These are phyloP conservation scores for Lithodes maja DNA, from an alignment of 2,888 invertebrate species.

Conservation along the genomic window DNA sequence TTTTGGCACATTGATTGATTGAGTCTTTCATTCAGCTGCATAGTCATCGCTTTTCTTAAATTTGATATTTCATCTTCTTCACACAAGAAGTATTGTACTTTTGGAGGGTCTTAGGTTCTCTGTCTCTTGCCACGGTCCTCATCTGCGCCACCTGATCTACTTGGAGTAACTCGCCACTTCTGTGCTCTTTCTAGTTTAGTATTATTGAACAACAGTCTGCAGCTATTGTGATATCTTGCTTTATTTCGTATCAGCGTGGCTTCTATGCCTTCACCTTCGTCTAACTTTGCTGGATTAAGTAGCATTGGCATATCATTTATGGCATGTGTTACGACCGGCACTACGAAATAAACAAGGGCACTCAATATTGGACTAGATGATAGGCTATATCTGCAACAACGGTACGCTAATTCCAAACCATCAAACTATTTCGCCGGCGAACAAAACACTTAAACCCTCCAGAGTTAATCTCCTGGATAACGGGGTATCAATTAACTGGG, in stretches of 20 bases:
- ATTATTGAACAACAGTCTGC: background rate
- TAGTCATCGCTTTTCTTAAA: conserved; percentile 37
- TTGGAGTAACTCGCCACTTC: no score
- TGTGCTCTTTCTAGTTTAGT: background rate
- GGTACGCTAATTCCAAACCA: no score
- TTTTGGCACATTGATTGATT: conserved; percentile 26
- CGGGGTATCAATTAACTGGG: no score
- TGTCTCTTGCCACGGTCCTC: background rate
- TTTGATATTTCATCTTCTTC: background rate
- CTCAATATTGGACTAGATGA: no score
- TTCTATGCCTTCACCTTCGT: conserved; percentile 24
- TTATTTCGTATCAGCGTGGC: conserved; percentile 26
- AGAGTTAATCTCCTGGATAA: no score
- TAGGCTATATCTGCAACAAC: no score
- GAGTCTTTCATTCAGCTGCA: conserved; percentile 15
- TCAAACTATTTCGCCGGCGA: no score
- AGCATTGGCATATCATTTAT: background rate
- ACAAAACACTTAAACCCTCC: no score
- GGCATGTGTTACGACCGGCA: background rate
- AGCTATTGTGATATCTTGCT: conserved; percentile 24
- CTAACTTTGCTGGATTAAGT: conserved; percentile 30
- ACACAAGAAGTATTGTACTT: background rate
- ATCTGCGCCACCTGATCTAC: background rate
- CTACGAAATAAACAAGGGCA: no score
- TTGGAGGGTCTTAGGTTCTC: background rate